Evolutionary conservation across 2,888 invertebrate genomes (phyloP).

Genomic region (Sympetrum striolatum): DNA sequence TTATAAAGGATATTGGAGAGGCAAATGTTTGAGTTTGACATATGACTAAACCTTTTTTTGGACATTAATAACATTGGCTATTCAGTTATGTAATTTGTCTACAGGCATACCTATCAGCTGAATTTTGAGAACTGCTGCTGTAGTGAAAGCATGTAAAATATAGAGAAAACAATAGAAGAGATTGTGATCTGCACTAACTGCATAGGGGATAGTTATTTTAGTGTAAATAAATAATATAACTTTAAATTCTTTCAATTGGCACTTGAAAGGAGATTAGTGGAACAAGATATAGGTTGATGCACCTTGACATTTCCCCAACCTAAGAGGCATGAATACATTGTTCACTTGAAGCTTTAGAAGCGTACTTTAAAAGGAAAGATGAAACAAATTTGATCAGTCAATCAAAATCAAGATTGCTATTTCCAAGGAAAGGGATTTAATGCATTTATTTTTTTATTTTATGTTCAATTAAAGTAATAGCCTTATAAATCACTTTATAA

Average conservation of each 20-base stretch:
- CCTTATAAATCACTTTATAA: no score
- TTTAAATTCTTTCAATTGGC: not conserved
- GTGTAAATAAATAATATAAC: not conserved
- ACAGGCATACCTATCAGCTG: not conserved
- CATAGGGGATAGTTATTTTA: not conserved
- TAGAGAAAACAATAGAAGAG: not conserved
- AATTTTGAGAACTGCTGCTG: constrained; percentile 26
- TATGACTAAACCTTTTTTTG: not conserved
- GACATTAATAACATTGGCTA: no score
- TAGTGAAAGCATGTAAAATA: constrained; percentile 6
- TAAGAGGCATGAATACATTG: no score
- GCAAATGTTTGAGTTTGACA: not conserved
- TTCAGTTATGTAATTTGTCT: no score
- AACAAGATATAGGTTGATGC: not conserved
- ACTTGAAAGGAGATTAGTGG: not conserved
- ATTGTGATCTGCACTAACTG: not conserved
- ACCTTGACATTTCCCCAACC: no score
- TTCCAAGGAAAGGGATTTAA: no score
- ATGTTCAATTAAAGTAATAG: no score
- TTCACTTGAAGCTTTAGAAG: no score
- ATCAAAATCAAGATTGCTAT: no score
- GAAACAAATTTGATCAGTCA: no score
- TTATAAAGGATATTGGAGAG: not conserved
- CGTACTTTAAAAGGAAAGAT: no score
- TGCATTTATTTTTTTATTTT: no score